phyloP scores from a whole-genome alignment of 2,888 invertebrate genomes.

The Endotricha flammealis region DNA sequence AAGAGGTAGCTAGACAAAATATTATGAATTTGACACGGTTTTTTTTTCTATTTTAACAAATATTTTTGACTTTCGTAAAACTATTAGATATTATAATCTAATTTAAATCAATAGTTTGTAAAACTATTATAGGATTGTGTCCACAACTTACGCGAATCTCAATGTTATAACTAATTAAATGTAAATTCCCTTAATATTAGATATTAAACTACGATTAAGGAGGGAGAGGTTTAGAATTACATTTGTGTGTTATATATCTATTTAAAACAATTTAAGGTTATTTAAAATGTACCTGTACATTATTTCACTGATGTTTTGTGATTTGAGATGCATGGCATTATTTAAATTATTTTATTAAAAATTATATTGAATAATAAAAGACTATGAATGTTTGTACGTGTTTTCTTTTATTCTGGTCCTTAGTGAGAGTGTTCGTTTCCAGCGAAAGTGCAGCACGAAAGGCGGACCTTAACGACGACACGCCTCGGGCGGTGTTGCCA shows the following conservation, averaged over 20 bases:
- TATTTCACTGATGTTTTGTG: conserved; percentile 11
- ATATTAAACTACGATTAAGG: conserved; percentile 26
- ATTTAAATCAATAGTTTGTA: no score
- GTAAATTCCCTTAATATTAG: conserved; percentile 15
- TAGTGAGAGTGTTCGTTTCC: neutral
- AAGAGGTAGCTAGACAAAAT: conserved; percentile 41
- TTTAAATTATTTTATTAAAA: conserved; percentile 15
- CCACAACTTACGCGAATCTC: neutral
- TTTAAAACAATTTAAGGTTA: conserved; percentile 22
- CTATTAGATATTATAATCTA: no score
- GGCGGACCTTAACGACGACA: conserved; percentile 3
- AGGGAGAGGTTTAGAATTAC: conserved; percentile 47
- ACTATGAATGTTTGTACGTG: conserved; percentile 11
- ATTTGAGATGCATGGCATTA: conserved; percentile 10
- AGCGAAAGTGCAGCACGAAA: neutral
- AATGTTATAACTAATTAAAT: neutral
- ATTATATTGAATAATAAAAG: conserved; percentile 16
- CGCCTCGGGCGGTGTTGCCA: conserved; percentile 2
- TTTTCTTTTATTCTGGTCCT: neutral
- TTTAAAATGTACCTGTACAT: conserved; percentile 15
- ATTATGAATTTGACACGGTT: conserved; percentile 3
- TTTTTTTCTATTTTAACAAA: no score
- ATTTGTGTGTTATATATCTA: conserved; percentile 28
- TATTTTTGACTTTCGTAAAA: no score
- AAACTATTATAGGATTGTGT: no score